Percentiles rank a stretch among this genome's conserved stretches.
phyloP scores from a whole-genome alignment of 2,888 invertebrate genomes.

The Polydrusus tereticollis region DNA sequence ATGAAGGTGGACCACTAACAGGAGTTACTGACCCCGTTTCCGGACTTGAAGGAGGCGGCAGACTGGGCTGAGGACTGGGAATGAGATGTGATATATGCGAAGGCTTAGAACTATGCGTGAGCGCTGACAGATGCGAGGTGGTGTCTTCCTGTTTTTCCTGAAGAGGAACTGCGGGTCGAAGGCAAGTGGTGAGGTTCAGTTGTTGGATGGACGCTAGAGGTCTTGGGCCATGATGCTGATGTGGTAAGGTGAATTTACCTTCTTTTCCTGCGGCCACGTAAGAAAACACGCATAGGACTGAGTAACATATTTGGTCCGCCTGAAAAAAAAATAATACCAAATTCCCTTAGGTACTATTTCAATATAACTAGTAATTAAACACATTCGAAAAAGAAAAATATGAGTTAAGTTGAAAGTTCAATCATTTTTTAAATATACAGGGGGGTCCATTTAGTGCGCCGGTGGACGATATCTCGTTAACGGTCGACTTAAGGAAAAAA shows the following conservation, averaged over 20 bases:
- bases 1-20: conserved; percentile 63
- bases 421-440: no score
- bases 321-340: conserved; percentile 21
- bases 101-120: conserved; percentile 23
- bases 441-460: no score
- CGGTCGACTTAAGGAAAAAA: no score
- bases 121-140: conserved; percentile 51
- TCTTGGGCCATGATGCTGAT: neutral
- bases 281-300: conserved; percentile 98
- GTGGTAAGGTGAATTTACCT: conserved; percentile 44
- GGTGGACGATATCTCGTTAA: no score
- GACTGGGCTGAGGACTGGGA: conserved; percentile 38
- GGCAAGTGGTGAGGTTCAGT: conserved; percentile 29
- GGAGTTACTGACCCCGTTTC: conserved; percentile 63
- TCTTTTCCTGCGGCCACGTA: conserved; percentile 95
- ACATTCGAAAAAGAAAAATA: neutral
- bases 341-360: neutral
- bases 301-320: conserved; percentile 94
- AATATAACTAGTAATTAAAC: neutral
- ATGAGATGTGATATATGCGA: conserved; percentile 6
- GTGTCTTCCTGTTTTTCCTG: conserved; percentile 41
- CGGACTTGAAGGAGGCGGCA: conserved; percentile 52
- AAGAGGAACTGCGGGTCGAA: conserved; percentile 5
- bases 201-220: conserved; percentile 15
- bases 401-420: no score